These are phyloP conservation scores for Ormyrus nitidulus DNA, from an alignment of 2,888 invertebrate species.

Conservation along the genomic window DNA sequence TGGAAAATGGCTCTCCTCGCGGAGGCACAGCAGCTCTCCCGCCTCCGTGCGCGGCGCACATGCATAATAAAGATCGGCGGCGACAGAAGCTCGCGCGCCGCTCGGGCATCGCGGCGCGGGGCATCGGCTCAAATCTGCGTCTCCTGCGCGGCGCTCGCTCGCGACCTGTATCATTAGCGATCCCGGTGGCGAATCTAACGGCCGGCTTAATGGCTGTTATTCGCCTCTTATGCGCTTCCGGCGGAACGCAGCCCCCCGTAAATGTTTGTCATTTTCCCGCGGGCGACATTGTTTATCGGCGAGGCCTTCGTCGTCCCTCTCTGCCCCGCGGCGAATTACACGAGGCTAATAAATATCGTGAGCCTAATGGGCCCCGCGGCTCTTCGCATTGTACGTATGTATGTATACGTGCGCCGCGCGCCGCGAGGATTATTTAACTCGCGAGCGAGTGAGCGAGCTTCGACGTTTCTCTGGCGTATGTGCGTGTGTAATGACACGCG, in stretches of 20 bases:
- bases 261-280: slow-evolving; percentile 64
- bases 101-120: background rate
- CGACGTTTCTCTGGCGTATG: background rate
- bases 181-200: slow-evolving; percentile 71
- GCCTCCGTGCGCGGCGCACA: no score
- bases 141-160: background rate
- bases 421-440: slow-evolving; percentile 39
- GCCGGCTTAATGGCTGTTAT: slow-evolving; percentile 69
- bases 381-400: background rate
- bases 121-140: slow-evolving; percentile 21
- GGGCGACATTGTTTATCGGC: slow-evolving; percentile 60
- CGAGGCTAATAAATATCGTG: background rate
- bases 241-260: slow-evolving; percentile 64
- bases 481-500: slow-evolving; percentile 39
- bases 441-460: background rate
- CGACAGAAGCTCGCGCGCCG: background rate
- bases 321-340: slow-evolving; percentile 18
- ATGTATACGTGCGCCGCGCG: background rate
- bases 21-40: no score
- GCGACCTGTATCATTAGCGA: slow-evolving; percentile 45
- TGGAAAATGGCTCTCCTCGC: no score
- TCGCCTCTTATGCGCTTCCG: slow-evolving; percentile 66
- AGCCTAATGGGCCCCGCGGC: slow-evolving; percentile 29
- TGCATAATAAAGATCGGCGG: slow-evolving; percentile 8
- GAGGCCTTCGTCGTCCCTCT: slow-evolving; percentile 4